Percentiles rank a stretch among this genome's conserved stretches.
phyloP scores from a whole-genome alignment of 2,797 vertebrate species.

The Amazona ochrocephala region DNA sequence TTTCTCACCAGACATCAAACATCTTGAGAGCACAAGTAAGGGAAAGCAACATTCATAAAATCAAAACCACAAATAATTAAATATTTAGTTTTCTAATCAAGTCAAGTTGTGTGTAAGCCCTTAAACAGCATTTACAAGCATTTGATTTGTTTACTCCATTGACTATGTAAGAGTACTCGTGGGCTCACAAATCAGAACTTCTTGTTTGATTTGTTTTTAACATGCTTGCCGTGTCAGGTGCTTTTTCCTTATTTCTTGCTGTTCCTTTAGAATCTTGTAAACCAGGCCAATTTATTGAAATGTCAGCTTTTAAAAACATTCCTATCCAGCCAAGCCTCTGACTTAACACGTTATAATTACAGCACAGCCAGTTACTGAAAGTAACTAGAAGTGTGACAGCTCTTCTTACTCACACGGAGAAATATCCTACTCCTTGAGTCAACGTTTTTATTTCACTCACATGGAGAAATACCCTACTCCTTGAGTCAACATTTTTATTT shows the following conservation, averaged over 20 bases:
- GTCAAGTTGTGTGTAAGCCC: slow-evolving; percentile 65
- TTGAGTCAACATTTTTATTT: slow-evolving; percentile 59
- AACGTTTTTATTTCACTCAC: slow-evolving; percentile 52
- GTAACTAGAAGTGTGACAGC: slow-evolving; percentile 18
- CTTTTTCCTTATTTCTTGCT: slow-evolving; percentile 41
- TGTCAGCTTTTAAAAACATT: slow-evolving; percentile 61
- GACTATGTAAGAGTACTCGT: slow-evolving; percentile 1
- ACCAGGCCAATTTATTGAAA: slow-evolving; percentile 58
- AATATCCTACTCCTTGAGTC: slow-evolving; percentile 37
- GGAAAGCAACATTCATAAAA: slow-evolving; percentile 65
- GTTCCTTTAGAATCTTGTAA: slow-evolving; percentile 57
- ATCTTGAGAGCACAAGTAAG: slow-evolving; percentile 60
- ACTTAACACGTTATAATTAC: slow-evolving; percentile 61
- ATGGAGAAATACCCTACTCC: slow-evolving; percentile 2
- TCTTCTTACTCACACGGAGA: slow-evolving; percentile 37
- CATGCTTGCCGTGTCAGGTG: slow-evolving; percentile 39
- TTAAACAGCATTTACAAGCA: slow-evolving; percentile 65
- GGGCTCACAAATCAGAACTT: slow-evolving; percentile 55
- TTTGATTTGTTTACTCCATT: slow-evolving; percentile 60
- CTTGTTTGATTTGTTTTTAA: slow-evolving; percentile 53
- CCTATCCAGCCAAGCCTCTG: slow-evolving; percentile 46
- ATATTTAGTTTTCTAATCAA: slow-evolving; percentile 75
- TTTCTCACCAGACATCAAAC: slow-evolving; percentile 52
- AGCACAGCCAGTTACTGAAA: slow-evolving; percentile 37
- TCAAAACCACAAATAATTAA: slow-evolving; percentile 72